These are phyloP conservation scores for Delia radicum DNA, from an alignment of 1,140 invertebrate genomes.

Conservation along the genomic window DNA sequence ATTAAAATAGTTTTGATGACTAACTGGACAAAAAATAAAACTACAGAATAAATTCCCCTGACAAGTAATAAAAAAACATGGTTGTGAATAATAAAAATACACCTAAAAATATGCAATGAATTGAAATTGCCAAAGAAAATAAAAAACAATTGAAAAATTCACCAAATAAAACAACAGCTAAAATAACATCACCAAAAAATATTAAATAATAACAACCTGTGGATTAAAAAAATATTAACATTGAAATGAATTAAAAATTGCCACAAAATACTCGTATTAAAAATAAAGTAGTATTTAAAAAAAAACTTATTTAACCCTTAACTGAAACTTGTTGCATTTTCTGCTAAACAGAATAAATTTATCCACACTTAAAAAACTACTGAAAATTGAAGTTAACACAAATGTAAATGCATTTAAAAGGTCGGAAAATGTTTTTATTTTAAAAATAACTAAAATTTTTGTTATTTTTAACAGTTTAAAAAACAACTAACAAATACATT, in stretches of 20 bases:
- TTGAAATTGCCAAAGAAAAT: slow-evolving; percentile 21
- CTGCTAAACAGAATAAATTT: no score
- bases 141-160: background rate
- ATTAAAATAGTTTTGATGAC: background rate
- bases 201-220: background rate
- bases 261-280: no score
- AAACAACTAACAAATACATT: no score
- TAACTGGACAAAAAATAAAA: background rate
- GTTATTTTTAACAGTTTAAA: no score
- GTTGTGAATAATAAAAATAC: slow-evolving; percentile 19
- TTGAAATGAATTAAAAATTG: slow-evolving; percentile 1
- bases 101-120: slow-evolving; percentile 33
- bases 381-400: no score
- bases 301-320: no score
- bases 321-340: no score
- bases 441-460: no score
- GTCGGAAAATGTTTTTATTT: no score
- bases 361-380: no score
- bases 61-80: slow-evolving; percentile 22
- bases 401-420: no score
- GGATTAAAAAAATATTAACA: background rate
- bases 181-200: background rate
- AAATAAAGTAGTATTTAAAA: no score
- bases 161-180: background rate
- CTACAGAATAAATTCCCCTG: slow-evolving; percentile 11